A percentile compares a stretch with the other conserved stretches of the same genome.
Evolutionary conservation across 2,113 vertebrate species (phyloP).

Genomic region (Mormyrus iriodes): DNA sequence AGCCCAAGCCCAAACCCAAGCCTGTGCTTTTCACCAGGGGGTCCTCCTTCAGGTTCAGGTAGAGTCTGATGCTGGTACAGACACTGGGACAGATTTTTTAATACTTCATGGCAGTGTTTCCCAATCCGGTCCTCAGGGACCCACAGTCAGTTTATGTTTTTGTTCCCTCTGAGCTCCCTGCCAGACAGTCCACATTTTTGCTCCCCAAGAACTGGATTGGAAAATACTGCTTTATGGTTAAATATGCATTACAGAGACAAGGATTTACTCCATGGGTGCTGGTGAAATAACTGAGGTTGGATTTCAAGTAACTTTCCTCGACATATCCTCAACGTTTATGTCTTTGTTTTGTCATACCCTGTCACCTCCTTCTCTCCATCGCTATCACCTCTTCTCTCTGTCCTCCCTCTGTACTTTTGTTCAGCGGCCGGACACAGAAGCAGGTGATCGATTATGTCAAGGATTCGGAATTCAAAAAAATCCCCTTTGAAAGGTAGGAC

Average conservation of each 20-base stretch:
- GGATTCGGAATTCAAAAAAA: constrained; percentile 86
- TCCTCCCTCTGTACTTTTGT: constrained; percentile 20
- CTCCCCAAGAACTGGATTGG: neutral
- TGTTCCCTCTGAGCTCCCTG: neutral
- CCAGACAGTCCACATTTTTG: neutral
- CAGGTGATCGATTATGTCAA: constrained; percentile 89
- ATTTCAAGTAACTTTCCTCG: neutral
- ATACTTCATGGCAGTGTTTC: neutral
- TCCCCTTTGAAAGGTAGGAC: constrained; percentile 87
- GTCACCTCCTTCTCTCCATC: neutral
- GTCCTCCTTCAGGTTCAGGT: constrained; percentile 95
- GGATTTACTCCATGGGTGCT: neutral
- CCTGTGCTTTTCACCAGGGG: constrained; percentile 88
- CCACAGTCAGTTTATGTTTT: neutral
- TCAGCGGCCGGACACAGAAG: constrained; percentile 89
- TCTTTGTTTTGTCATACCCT: neutral
- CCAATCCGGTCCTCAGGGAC: neutral
- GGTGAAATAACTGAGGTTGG: neutral
- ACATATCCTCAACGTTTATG: neutral
- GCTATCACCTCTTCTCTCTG: neutral
- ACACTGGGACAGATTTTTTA: neutral
- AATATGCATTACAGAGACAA: neutral
- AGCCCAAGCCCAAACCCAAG: constrained; percentile 90
- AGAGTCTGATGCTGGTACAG: constrained; percentile 7
- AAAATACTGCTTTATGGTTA: neutral